Percentiles rank a stretch among this genome's conserved stretches.
Conservation (phyloP, 2,797 vertebrate species). For the Myotis myotis region DNA sequence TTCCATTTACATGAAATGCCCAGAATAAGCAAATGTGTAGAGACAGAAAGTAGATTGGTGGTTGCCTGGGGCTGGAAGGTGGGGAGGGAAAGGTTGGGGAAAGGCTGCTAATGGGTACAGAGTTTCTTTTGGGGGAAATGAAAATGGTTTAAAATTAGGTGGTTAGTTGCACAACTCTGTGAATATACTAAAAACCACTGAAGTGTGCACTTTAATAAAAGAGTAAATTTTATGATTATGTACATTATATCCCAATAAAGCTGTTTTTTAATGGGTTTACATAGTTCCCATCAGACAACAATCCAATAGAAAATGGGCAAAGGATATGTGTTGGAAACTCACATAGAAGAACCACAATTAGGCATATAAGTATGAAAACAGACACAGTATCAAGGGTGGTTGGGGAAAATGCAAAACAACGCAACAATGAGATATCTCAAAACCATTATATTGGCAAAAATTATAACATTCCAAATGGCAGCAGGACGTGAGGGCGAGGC, state of each 20-base stretch:
- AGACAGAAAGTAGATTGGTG: not conserved
- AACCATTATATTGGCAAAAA: not conserved
- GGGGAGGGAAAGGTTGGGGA: too few relatives aligned
- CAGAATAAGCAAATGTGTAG: not conserved
- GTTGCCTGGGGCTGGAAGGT: not conserved
- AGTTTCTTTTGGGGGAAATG: not conserved
- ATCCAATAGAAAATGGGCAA: not conserved
- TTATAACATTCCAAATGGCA: not conserved
- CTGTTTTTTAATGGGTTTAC: not conserved
- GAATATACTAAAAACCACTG: not conserved
- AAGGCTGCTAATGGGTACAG: not conserved
- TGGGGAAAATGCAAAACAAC: not conserved
- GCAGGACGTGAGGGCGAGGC: not conserved
- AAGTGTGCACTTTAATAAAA: not conserved
- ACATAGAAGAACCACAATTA: not conserved
- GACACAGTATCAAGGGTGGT: not conserved
- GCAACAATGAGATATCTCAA: not conserved
- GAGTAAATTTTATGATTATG: not conserved
- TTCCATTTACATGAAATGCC: conserved; percentile 11
- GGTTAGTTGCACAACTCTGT: not conserved
- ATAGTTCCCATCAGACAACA: not conserved
- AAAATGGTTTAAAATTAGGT: conserved; percentile 28
- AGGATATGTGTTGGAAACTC: not conserved
- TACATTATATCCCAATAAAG: not conserved
- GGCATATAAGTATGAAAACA: not conserved